Evolutionary conservation across 2,113 vertebrate genomes (phyloP), one percentile per base, ranked within the genome.

Genomic region (Brevimyrus niger): DNA sequence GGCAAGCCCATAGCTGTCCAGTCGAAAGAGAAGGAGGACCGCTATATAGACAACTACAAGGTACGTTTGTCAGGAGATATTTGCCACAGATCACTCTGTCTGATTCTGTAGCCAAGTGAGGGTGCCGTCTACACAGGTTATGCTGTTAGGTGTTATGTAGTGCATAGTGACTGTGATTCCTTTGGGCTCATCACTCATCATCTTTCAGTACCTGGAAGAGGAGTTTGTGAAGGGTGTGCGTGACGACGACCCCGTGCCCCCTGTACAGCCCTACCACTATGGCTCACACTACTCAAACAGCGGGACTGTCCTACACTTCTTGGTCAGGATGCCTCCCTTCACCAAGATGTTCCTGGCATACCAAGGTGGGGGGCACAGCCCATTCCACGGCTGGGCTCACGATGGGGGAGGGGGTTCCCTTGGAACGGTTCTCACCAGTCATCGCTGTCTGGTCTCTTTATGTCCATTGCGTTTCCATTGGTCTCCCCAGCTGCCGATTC

Each of bases 241-340:
- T 61, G 98, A 99, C 47, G 98, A 99, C 38, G 98, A 99, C 94
- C 98, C 98, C 50, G 98, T 99, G 98, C 98, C 98, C 1, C 98
- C 98, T 0, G 98, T 99, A 3, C 98, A 98, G 92, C 98, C 98
- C 0, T 99, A 99, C 92, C 98, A 99, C 93, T 99, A 99, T 1
- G 98, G 98, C 94, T 99, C 98, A 21, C 98, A 99, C 94, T 99
- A 99, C 90, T 99, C 98, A 90, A 99, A 99, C 95, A 99, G 98
- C 1, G 98, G 98, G 91, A 99, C 98, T 0, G 97, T 99, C 85
- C 97, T 99, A 44, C 98, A 99, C 94, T 99, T 99, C 94, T 94
- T 99, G 88, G 98, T 99, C 92, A 96, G 98, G 86, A 96, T 99
- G 96, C 98, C 98, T 9, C 98, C 98, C 19, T 99, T 99, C 92